Percentiles rank a stretch among this genome's conserved stretches.
phyloP scores from a whole-genome alignment of 1,140 invertebrate genomes.

The Ceratina australensis region DNA sequence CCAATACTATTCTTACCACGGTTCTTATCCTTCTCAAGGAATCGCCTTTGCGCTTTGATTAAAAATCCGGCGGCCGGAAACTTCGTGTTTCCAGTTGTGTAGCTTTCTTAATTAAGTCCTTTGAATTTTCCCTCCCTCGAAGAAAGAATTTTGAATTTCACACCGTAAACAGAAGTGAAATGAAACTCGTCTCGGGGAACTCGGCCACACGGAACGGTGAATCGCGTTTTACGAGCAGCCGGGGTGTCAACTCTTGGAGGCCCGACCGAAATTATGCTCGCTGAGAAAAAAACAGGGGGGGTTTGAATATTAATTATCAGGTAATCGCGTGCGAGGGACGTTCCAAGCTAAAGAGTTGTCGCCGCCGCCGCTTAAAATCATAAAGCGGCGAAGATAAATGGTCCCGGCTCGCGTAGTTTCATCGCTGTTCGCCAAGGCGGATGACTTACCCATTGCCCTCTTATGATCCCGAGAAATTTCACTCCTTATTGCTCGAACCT shows the following conservation, averaged over 20 bases:
- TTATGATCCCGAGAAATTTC: constrained; percentile 53
- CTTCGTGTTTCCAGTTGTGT: constrained; percentile 14
- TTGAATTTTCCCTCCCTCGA: not conserved
- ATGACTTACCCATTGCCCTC: constrained; percentile 43
- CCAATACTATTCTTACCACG: not conserved
- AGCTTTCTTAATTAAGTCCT: constrained; percentile 29
- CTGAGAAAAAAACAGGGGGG: not conserved
- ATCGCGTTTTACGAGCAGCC: not conserved
- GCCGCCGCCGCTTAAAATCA: constrained; percentile 29
- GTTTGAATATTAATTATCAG: constrained; percentile 24
- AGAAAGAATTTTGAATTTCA: constrained; percentile 1
- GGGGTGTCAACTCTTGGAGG: not conserved
- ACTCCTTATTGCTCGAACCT: not conserved
- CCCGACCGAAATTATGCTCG: not conserved
- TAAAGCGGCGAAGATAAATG: constrained; percentile 49
- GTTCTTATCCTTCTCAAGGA: not conserved
- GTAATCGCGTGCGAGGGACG: constrained; percentile 23
- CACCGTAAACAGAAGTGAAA: not conserved
- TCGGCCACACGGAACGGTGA: not conserved
- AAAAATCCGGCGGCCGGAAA: not conserved
- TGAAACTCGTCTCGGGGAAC: not conserved
- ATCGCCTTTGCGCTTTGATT: constrained; percentile 16
- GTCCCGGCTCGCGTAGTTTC: constrained; percentile 53
- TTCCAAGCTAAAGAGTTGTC: no score
- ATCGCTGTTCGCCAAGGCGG: constrained; percentile 32